phyloP scores from a whole-genome alignment of 2,888 invertebrate genomes.

The Diarsia mendica region DNA sequence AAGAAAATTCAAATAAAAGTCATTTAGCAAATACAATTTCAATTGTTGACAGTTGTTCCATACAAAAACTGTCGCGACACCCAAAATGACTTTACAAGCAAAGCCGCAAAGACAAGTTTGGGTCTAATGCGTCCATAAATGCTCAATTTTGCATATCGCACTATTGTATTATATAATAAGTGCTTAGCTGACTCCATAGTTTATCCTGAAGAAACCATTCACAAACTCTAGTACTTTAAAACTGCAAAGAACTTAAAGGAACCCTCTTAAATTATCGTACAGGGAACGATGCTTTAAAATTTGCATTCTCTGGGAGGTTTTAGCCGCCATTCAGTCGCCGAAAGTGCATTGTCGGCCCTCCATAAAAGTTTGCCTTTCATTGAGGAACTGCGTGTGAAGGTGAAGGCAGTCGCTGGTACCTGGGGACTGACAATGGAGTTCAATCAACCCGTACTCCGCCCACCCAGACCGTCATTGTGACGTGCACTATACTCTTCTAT shows the following conservation, averaged over 20 bases:
- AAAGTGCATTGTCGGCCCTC: conserved; percentile 74
- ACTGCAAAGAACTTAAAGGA: conserved; percentile 70
- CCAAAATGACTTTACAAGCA: neutral
- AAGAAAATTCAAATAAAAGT: neutral
- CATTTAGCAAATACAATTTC: neutral
- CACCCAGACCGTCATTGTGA: conserved; percentile 84
- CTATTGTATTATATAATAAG: too few species aligned
- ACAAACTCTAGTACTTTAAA: conserved; percentile 64
- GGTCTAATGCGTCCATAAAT: too few species aligned
- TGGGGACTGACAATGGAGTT: conserved; percentile 86
- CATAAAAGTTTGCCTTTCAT: conserved; percentile 73
- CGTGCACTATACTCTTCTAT: conserved; percentile 78
- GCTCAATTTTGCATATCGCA: conserved; percentile 16
- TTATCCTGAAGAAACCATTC: conserved; percentile 65
- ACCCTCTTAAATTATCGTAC: conserved; percentile 70
- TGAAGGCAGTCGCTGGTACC: conserved; percentile 79
- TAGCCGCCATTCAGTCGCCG: conserved; percentile 74
- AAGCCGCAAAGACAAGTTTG: neutral
- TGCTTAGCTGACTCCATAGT: conserved; percentile 16
- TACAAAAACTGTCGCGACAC: neutral
- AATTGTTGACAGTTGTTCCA: neutral
- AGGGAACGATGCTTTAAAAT: conserved; percentile 75
- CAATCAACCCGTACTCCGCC: conserved; percentile 86
- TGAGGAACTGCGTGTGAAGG: conserved; percentile 69
- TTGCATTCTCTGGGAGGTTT: conserved; percentile 75